phyloP scores from a whole-genome alignment of 2,113 vertebrate species.

The Eublepharis macularius region DNA sequence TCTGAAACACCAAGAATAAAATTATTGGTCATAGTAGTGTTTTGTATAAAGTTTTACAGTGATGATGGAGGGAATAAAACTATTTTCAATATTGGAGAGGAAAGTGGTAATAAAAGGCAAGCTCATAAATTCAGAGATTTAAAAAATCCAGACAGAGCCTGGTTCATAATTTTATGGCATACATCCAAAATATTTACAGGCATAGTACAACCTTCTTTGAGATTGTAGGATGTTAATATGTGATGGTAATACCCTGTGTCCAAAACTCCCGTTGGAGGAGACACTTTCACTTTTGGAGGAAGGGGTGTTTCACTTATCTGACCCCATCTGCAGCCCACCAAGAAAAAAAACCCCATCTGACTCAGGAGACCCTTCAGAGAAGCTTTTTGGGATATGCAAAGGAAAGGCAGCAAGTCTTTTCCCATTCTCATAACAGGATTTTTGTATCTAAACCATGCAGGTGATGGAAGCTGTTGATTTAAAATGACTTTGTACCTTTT shows the following conservation, averaged over 20 bases:
- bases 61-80: constrained; percentile 7
- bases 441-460: no score
- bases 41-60: neutral
- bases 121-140: constrained; percentile 1
- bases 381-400: no score
- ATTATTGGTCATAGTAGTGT: neutral
- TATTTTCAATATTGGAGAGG: neutral
- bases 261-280: neutral
- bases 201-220: neutral
- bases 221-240: fast-evolving
- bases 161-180: neutral
- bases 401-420: no score
- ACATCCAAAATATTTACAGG: neutral
- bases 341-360: no score
- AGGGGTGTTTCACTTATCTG: no score
- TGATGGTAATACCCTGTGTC: neutral
- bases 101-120: neutral
- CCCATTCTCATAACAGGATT: no score
- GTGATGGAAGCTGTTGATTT: no score
- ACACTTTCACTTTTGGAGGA: neutral
- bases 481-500: no score
- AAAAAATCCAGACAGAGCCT: neutral
- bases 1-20: neutral
- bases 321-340: no score
- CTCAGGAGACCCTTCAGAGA: no score